Evolutionary conservation across 2,888 invertebrate species (phyloP), one percentile per base, ranked within the genome.

Genomic region (Polyploca ridens): DNA sequence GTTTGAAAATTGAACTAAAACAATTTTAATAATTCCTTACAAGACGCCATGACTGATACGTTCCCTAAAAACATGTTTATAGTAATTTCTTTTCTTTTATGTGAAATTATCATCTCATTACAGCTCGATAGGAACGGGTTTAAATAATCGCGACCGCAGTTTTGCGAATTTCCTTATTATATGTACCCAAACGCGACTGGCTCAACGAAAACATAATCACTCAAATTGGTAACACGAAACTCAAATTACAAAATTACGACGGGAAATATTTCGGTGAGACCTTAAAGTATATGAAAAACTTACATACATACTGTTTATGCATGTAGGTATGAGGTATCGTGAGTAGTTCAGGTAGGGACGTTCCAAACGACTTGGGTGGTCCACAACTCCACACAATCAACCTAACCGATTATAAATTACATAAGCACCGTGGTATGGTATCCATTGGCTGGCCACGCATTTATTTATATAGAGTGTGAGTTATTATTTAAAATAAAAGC

Each of bases 161-260:
- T 88, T 84, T 77, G 77, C 66, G 77, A 87, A 85, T 85, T 87
- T 86, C 81, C 85, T 89, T 85, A 90, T 88, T 88, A 89, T 82
- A 86, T 85, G 87, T 86, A 86, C 83, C 69, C 79, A 79, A 79
- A 76, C 41, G 8, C 78, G 83, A 86, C 82, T 82, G 79, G 73
- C 76, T 79, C 78, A 74, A 76, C 69, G 82, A 19, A 75, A 78
- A 79, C 75, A 81, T 91, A 88, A 90, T 90, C 85, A 89, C 82
- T 89, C 83, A 89, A 90, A 92, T 92, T 90, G 86, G 87, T 89
- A 89, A 88, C 84, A 83, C 80, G 89, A 87, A 87, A 85, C 85
- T 87, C 87, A 90, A 92, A 93, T 93, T 92, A 88, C 90, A 74
- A 89, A 90, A 91, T 90, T 91, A 86, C 79, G 84, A 85, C 82